Evolutionary conservation across 2,888 invertebrate genomes (phyloP).

Genomic region (Boloria selene): DNA sequence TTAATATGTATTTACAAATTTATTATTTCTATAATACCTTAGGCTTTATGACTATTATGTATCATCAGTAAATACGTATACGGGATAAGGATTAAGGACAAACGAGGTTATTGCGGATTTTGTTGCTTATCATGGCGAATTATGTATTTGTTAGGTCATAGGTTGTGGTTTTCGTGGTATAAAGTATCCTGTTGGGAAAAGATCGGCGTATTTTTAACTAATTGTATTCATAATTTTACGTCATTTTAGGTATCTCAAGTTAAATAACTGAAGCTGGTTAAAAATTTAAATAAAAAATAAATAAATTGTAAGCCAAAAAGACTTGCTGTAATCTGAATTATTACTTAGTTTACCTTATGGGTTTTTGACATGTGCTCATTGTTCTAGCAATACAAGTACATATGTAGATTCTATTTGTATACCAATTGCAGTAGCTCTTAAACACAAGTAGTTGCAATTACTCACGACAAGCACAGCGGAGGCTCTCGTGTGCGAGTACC

Average conservation of each 20-base stretch:
- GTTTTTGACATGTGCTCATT: constrained; percentile 15
- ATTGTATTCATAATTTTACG: background rate
- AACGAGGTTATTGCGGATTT: background rate
- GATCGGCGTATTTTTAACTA: constrained; percentile 15
- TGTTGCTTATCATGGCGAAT: constrained; percentile 10
- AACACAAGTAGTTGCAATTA: constrained; percentile 22
- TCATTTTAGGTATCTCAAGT: no score
- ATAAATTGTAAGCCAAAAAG: no score
- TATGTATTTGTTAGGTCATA: constrained; percentile 7
- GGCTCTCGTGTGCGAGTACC: constrained; percentile 9
- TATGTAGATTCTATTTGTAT: constrained; percentile 17
- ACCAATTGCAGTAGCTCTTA: constrained; percentile 18
- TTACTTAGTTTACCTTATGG: background rate
- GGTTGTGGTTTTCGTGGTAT: constrained; percentile 11
- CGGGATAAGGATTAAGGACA: no score
- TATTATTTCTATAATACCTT: no score
- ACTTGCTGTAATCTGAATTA: no score
- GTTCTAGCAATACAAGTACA: background rate
- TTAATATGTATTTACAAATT: no score
- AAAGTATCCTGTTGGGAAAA: constrained; percentile 19
- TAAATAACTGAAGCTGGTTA: no score
- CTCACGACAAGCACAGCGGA: constrained; percentile 18
- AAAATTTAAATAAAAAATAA: no score
- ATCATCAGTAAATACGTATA: background rate
- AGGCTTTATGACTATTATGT: no score